Base-by-base conservation (phyloP, 2,888 invertebrate genomes). In the Chrysolina oricalcia region DNA sequence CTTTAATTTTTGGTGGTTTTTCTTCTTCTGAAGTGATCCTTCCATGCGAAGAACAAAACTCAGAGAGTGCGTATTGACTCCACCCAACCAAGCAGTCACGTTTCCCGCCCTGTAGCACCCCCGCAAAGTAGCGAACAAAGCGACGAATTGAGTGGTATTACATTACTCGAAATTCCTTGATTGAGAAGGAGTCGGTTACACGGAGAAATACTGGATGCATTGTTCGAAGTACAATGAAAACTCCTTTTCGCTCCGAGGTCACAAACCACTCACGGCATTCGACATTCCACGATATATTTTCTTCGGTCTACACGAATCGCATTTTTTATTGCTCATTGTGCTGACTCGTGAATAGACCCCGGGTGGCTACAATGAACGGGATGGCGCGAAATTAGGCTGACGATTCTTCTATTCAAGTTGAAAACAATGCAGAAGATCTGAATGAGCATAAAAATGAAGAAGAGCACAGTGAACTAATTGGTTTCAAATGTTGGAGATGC, bases 231-330 rank as follows among this genome's bases (percentile, higher is more conserved):
- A 59, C 59, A 59, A 59, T 59, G 59, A 59, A 11, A 59, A n/a
- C 59, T 59, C 27, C 59, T 59, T 59, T 59, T 59, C 59, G 43
- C 62, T 27, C 63, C 35, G 50, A 43, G 73, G 68, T 68, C 68
- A 64, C 73, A 73, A 64, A 73, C 73, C 68, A 73, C 73, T 73
- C 73, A 69, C 63, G 64, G 15, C 19, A 23, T 71, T 71, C 73
- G 73, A 73, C 73, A 27, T 73, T 73, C 53, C 68, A 53, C n/a
- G 73, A 69, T 69, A 69, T 73, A 63, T 73, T 73, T 66, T 46
- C 48, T 59, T 15, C n/a, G 27, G 59, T 59, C 59, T 59, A 59
- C 59, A 62, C 50, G 67, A 50, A 73, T 63, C 68, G 68, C 59
- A 50, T 68, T 64, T 69, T 64, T 64, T 59, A 59, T 27, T 59